Base-by-base conservation (phyloP, 2,888 invertebrate species). In the Cenopis cana region DNA sequence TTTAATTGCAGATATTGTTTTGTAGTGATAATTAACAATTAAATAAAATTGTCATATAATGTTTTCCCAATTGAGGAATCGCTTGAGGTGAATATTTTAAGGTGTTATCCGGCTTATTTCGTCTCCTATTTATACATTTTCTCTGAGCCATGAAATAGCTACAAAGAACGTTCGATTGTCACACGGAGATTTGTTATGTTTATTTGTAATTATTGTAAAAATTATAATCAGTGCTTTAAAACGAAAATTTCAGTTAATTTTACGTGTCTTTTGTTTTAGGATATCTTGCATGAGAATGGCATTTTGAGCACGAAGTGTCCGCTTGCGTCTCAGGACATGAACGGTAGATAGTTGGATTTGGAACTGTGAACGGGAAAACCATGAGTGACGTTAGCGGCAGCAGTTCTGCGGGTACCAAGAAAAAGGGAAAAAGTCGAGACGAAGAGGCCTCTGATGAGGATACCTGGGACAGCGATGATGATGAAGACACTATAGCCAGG, bases 1-100 rank as follows among this genome's bases (percentile, higher is more conserved):
- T 90, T 89, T 93, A 92, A 92, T 92, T 93, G 91, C 86, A 87
- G 84, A 84, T 84, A 85, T 88, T 85, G 88, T 84, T 88, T 84
- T 82, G 81, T 79, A 84, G 76, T 79, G 77, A 74, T 82, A 85
- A 86, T 85, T 88, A 83, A 82, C 82, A 82, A 79, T 78, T 77
- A 76, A 77, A 74, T 76, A 76, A 81, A 80, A 75, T 79, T 76
- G 79, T 77, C 65, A 71, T 77, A 79, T 76, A 75, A 77, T 81
- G 76, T 75, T 81, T 83, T 79, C 78, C 76, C 74, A 77, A 77
- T 71, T 76, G 75, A 79, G 78, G 76, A 76, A 80, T 80, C 81
- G 85, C 76, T 76, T 78, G 79, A 78, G 80, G 82, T 87, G 85
- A 85, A 78, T 84, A 82, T 82, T 83, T 54, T 72, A 61, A 14